Percentiles rank a stretch among this genome's conserved stretches.
phyloP scores from a whole-genome alignment of 92 coral and sea anemone genomes.

The Porites rus region DNA sequence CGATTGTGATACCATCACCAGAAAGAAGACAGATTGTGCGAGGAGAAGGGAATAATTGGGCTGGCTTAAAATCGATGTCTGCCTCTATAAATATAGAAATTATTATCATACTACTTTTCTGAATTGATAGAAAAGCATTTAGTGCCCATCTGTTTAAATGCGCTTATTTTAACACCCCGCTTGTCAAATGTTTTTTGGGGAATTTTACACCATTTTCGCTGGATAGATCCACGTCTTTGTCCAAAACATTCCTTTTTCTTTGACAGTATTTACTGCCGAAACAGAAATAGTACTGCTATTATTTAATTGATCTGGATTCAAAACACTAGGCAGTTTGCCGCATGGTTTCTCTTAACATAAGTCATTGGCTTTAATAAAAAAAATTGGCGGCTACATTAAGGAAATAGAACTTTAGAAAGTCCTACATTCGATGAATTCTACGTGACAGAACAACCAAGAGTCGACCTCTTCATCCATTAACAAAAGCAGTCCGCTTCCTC shows the following conservation, averaged over 20 bases:
- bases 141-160: background rate
- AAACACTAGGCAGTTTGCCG: background rate
- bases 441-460: too few relatives aligned
- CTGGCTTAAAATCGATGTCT: background rate
- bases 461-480: background rate
- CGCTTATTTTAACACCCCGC: background rate
- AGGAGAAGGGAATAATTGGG: background rate
- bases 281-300: constrained; percentile 9
- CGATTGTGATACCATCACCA: background rate
- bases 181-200: background rate
- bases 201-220: constrained; percentile 12
- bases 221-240: background rate
- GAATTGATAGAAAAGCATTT: background rate
- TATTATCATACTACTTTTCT: too few relatives aligned
- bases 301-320: constrained; percentile 17
- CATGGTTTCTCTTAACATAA: background rate
- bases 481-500: background rate
- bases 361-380: background rate
- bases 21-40: background rate
- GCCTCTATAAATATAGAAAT: background rate
- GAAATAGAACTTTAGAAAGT: background rate
- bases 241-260: background rate
- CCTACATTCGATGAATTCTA: background rate
- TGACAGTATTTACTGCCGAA: background rate
- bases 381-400: background rate